These are phyloP conservation scores for Netelia fuscicornis DNA, from an alignment of 2,888 invertebrate species.

Conservation along the genomic window DNA sequence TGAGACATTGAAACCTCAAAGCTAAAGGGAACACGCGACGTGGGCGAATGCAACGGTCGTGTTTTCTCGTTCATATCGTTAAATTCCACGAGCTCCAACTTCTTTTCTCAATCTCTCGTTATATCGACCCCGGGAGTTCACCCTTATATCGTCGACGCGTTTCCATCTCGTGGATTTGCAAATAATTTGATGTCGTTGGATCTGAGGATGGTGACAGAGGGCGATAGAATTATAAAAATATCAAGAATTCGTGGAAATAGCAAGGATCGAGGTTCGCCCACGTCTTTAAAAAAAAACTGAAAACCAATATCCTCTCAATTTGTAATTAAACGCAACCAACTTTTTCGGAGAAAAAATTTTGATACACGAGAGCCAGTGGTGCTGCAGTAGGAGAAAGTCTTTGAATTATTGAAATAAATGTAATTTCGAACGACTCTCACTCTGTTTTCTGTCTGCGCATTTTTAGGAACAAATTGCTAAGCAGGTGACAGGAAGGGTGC, in stretches of 20 bases:
- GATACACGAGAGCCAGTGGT: too few relatives aligned
- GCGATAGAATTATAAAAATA: too few relatives aligned
- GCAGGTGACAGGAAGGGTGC: slow-evolving; percentile 92
- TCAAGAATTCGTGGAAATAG: too few relatives aligned
- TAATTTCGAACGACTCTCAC: neutral
- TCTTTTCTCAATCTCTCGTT: slow-evolving; percentile 16
- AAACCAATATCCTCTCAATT: neutral
- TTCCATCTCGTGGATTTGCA: too few relatives aligned
- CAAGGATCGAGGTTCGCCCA: slow-evolving; percentile 24
- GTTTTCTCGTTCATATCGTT: slow-evolving; percentile 12
- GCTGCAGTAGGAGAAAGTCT: too few relatives aligned
- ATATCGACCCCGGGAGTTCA: neutral
- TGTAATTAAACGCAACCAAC: neutral
- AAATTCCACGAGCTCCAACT: slow-evolving; percentile 18
- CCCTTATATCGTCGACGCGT: slow-evolving; percentile 5
- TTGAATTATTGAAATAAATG: too few relatives aligned
- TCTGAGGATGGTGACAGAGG: too few relatives aligned
- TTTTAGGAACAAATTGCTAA: slow-evolving; percentile 90
- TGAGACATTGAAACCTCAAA: slow-evolving; percentile 31
- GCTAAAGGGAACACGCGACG: slow-evolving; percentile 14
- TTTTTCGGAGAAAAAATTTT: neutral
- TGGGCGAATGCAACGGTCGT: slow-evolving; percentile 20
- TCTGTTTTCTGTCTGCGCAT: slow-evolving; percentile 31
- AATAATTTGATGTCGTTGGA: too few relatives aligned
- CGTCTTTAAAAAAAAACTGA: neutral